Evolutionary conservation across 1,140 invertebrate species (phyloP).

Genomic region (Anagrus nilaparvatae): DNA sequence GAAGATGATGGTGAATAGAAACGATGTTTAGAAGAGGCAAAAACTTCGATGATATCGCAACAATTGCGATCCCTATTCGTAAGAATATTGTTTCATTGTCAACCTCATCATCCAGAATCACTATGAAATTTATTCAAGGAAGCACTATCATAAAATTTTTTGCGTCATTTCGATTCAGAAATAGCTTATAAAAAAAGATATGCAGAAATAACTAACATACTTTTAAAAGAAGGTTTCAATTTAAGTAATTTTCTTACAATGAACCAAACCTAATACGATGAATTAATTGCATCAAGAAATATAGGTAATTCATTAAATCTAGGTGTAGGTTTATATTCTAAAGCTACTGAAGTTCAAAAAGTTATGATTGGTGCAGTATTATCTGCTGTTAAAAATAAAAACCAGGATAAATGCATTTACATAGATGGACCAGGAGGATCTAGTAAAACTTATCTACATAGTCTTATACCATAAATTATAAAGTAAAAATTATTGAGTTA

Average conservation of each 20-base stretch:
- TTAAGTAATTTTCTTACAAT: background rate
- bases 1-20: conserved; percentile 11
- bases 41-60: conserved; percentile 9
- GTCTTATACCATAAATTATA: conserved; percentile 17
- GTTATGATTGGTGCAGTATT: too few relatives aligned
- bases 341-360: too few relatives aligned
- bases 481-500: conserved; percentile 16
- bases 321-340: background rate
- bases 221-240: background rate
- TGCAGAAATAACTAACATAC: background rate
- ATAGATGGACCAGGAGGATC: too few relatives aligned
- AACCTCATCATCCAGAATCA: conserved; percentile 1
- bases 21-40: conserved; percentile 5
- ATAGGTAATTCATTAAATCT: background rate
- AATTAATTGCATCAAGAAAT: background rate
- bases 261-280: background rate
- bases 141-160: conserved; percentile 8
- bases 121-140: conserved; percentile 8
- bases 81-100: conserved; percentile 11
- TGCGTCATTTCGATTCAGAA: background rate
- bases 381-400: background rate
- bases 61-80: conserved; percentile 7
- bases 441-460: conserved; percentile 21
- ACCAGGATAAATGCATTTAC: conserved; percentile 1
- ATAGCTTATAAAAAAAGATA: background rate